Evolutionary conservation across 2,113 vertebrate genomes (phyloP).

Genomic region (Variabilichromis moorii): DNA sequence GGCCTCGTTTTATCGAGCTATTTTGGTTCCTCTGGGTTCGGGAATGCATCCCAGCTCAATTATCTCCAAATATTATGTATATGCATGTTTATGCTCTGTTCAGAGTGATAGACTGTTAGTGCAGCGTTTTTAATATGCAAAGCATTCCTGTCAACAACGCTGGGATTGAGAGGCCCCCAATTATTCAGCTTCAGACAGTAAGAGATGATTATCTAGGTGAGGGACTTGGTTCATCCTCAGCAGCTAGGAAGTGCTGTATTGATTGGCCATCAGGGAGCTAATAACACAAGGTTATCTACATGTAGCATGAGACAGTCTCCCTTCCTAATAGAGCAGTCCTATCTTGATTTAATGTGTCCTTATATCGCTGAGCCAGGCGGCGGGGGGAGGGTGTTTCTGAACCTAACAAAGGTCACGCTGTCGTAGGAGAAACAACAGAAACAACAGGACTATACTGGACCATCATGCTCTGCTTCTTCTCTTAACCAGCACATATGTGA

Average conservation of each 20-base stretch:
- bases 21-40: constrained; percentile 37
- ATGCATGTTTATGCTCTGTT: constrained; percentile 51
- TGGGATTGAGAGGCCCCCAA: constrained; percentile 74
- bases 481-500: not conserved
- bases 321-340: constrained; percentile 58
- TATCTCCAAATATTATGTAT: constrained; percentile 59
- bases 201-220: constrained; percentile 75
- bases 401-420: constrained; percentile 53
- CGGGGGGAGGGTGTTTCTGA: not conserved
- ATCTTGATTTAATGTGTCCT: constrained; percentile 72
- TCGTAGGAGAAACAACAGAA: not conserved
- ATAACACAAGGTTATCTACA: constrained; percentile 81
- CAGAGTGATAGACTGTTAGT: constrained; percentile 41
- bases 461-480: not conserved
- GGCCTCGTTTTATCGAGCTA: constrained; percentile 42
- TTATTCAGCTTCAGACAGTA: constrained; percentile 65
- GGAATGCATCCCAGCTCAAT: constrained; percentile 54
- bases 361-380: constrained; percentile 18
- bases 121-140: constrained; percentile 69
- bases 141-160: constrained; percentile 64
- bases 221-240: constrained; percentile 69
- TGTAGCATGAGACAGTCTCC: constrained; percentile 67
- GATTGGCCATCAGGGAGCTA: constrained; percentile 77
- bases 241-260: constrained; percentile 73
- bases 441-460: not conserved